Evolutionary conservation across 1,140 invertebrate genomes (phyloP).

Genomic region (Drosophila suzukii): DNA sequence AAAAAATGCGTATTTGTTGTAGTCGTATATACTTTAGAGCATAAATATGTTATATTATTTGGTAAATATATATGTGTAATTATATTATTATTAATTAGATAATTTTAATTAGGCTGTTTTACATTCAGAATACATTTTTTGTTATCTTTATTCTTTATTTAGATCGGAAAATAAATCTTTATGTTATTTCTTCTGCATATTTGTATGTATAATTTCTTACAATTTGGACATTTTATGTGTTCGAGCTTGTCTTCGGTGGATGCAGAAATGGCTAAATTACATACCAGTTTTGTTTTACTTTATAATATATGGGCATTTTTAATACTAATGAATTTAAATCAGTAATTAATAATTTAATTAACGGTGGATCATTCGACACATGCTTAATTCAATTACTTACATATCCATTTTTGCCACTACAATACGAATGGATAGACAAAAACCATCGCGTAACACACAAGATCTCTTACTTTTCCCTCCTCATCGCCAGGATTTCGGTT

Average conservation of each 20-base stretch:
- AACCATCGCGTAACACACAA: constrained; percentile 11
- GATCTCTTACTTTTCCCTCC: background rate
- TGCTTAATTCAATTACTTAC: constrained; percentile 69
- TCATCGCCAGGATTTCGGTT: background rate
- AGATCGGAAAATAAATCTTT: constrained; percentile 19
- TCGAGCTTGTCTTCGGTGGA: constrained; percentile 50
- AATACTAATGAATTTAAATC: constrained; percentile 68
- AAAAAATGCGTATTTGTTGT: constrained; percentile 77
- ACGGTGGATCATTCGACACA: constrained; percentile 82
- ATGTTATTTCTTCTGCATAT: constrained; percentile 20
- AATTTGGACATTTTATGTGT: constrained; percentile 29
- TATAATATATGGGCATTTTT: constrained; percentile 36
- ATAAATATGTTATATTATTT: constrained; percentile 62
- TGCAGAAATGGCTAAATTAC: constrained; percentile 35
- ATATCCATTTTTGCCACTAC: constrained; percentile 39
- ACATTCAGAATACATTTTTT: constrained; percentile 66
- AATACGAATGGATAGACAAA: constrained; percentile 9
- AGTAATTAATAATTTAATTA: constrained; percentile 80
- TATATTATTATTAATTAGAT: constrained; percentile 39
- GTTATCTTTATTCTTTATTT: constrained; percentile 28
- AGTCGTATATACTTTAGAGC: constrained; percentile 68
- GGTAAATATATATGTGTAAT: constrained; percentile 32
- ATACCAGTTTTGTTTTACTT: constrained; percentile 23
- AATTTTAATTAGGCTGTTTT: constrained; percentile 63
- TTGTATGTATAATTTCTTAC: constrained; percentile 19